phyloP scores from a whole-genome alignment of 2,888 invertebrate species.

The Drosophila diplacantha region DNA sequence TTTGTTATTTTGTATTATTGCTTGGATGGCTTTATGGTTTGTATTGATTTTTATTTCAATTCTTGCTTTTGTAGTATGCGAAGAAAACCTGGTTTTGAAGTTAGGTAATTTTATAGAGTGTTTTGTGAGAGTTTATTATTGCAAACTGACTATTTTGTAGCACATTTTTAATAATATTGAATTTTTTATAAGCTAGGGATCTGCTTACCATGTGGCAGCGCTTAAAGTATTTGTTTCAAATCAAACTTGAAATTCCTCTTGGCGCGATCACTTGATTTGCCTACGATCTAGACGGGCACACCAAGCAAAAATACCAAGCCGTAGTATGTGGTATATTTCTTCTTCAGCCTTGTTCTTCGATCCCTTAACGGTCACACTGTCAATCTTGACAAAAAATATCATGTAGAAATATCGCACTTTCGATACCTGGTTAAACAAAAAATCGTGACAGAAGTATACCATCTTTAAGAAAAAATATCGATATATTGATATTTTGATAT shows the following conservation, averaged over 20 bases:
- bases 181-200: not conserved
- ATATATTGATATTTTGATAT: not conserved
- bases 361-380: not conserved
- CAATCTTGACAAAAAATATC: too few relatives aligned
- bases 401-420: too few relatives aligned
- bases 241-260: not conserved
- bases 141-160: too few relatives aligned
- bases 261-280: not conserved
- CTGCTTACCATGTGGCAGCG: not conserved
- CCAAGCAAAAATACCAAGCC: not conserved
- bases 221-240: not conserved
- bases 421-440: too few relatives aligned
- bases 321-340: not conserved
- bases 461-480: too few relatives aligned
- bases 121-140: too few relatives aligned
- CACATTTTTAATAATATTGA: not conserved
- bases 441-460: too few relatives aligned
- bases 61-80: not conserved
- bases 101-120: not conserved
- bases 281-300: not conserved
- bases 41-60: slow-evolving; percentile 22
- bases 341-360: not conserved
- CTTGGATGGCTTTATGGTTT: slow-evolving; percentile 27
- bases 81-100: not conserved
- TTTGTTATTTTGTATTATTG: slow-evolving; percentile 30